phyloP scores from a whole-genome alignment of 2,113 vertebrate species.

The Gobio gobio region DNA sequence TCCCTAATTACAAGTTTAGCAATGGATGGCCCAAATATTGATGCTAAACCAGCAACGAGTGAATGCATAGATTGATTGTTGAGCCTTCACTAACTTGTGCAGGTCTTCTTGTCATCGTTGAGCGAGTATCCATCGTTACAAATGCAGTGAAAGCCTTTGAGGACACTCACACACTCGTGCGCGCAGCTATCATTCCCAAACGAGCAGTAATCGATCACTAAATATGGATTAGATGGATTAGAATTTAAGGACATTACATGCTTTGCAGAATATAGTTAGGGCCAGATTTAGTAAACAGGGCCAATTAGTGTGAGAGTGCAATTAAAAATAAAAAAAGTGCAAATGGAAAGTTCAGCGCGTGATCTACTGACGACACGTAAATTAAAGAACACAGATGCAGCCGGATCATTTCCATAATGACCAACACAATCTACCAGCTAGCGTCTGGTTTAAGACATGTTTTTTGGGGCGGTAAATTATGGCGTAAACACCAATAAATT shows the following conservation, averaged over 20 bases:
- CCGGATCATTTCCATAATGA: too few relatives aligned
- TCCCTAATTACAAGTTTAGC: neutral
- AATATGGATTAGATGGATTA: conserved; percentile 20
- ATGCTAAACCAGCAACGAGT: neutral
- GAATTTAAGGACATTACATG: neutral
- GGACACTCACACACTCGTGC: conserved; percentile 81
- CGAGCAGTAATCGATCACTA: conserved; percentile 57
- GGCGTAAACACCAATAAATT: too few relatives aligned
- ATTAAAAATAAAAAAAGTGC: too few relatives aligned
- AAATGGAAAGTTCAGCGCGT: too few relatives aligned
- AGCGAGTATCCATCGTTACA: conserved; percentile 82
- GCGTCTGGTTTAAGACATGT: too few relatives aligned
- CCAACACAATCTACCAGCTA: too few relatives aligned
- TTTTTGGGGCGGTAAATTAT: too few relatives aligned
- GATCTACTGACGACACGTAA: too few relatives aligned
- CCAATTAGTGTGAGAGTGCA: too few relatives aligned
- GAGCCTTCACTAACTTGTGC: conserved; percentile 76
- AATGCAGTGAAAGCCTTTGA: conserved; percentile 77
- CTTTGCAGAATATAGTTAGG: neutral
- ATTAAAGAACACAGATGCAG: too few relatives aligned
- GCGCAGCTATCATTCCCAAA: conserved; percentile 85
- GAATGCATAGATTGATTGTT: neutral
- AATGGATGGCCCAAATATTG: neutral
- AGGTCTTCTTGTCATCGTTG: conserved; percentile 81
- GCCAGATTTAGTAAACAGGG: too few relatives aligned